Base-by-base conservation (phyloP, 2,797 vertebrate genomes). In the Heteromormyrus szaboi region DNA sequence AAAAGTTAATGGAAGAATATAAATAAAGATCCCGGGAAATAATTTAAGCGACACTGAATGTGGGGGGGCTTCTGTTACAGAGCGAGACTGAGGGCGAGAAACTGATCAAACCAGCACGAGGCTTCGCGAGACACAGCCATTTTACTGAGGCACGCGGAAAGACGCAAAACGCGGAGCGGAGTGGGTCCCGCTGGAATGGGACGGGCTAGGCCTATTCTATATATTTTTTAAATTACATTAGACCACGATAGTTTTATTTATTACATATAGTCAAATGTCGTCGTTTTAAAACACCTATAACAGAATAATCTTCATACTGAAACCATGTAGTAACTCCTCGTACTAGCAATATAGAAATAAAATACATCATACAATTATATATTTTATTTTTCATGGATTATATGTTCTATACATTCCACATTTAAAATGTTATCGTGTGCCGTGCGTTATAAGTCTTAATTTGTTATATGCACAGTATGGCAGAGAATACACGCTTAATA, bases 91-190 rank as follows among this genome's bases (percentile, higher is more conserved):
- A 94, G 95, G 96, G 96, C 95, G 93, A 96, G 94, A 95, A 94
- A 94, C 96, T 97, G 96, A 97, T 97, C 96, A 97, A 96, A 98
- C 96, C 97, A 97, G 97, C 98, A 99, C 98, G 98, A 98, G 98
- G 98, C 97, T 98, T 97, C 96, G 96, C 96, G 96, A 96, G 94
- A 96, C 95, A 95, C 97, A 98, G 97, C 96, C 96, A 97, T 97
- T 95, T 97, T 96, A 96, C 95, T 92, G 94, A 96, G 93, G 96
- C 95, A 95, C 94, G 94, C 95, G 93, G 97, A 94, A 93, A 94
- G 92, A 90, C 91, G 89, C 48, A 97, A 98, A 96, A 96, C 96
- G 92, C 95, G 98, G 96, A 96, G 88, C 91, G 96, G 98, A 97
- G 0, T 89, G 0, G 54, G 54, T 56, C 54, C 53, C 89, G 0